These are phyloP conservation scores for Dolichallabes microphthalmus DNA, from an alignment of 2,113 vertebrate genomes.

Conservation along the genomic window DNA sequence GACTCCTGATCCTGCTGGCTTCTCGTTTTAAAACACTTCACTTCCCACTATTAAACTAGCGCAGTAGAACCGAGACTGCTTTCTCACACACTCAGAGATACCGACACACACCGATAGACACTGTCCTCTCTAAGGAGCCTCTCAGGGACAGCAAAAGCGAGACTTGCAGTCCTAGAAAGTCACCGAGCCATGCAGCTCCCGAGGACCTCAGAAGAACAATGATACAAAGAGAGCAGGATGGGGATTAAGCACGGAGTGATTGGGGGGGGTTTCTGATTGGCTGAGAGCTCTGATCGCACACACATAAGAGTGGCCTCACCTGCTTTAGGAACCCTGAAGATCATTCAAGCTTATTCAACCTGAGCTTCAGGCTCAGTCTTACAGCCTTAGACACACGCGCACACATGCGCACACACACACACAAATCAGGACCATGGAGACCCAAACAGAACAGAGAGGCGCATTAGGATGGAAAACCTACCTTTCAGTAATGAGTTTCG, in stretches of 20 bases:
- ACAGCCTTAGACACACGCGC: constrained; percentile 17
- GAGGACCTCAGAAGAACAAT: not conserved
- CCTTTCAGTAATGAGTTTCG: constrained; percentile 51
- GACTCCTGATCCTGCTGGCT: constrained; percentile 32
- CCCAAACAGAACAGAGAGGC: constrained; percentile 23
- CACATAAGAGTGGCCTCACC: not conserved
- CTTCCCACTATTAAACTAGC: constrained; percentile 46
- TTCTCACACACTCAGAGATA: constrained; percentile 15
- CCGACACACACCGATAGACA: constrained; percentile 13
- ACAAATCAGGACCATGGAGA: constrained; percentile 32
- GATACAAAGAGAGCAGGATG: constrained; percentile 30
- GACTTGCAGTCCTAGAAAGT: constrained; percentile 49
- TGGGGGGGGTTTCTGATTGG: constrained; percentile 42
- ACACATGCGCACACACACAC: constrained; percentile 26
- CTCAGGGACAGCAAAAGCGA: constrained; percentile 31
- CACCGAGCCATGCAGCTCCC: constrained; percentile 34
- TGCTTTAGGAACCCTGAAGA: constrained; percentile 40
- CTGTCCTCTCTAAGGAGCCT: constrained; percentile 23
- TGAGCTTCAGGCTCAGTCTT: constrained; percentile 43
- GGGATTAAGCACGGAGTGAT: not conserved
- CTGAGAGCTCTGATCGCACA: not conserved
- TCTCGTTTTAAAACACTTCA: constrained; percentile 45
- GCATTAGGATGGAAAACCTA: constrained; percentile 46
- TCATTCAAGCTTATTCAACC: constrained; percentile 56
- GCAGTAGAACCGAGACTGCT: constrained; percentile 33